Conservation (phyloP, 1,140 invertebrate species). For the Nephila pilipes region DNA sequence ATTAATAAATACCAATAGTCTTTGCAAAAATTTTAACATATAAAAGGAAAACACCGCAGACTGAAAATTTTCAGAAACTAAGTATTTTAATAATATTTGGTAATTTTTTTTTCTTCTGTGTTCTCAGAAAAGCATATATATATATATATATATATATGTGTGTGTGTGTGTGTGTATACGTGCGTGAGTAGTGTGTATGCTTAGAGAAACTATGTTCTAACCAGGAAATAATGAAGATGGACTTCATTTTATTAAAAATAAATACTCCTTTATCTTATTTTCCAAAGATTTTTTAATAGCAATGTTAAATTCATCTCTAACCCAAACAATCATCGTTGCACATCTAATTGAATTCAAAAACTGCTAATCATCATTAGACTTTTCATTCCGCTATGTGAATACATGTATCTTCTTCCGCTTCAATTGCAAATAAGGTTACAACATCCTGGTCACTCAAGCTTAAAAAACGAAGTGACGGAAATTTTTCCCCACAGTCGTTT, state of each 20-base stretch:
- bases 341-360: background rate
- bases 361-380: slow-evolving; percentile 22
- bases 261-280: background rate
- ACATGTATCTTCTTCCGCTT: slow-evolving; percentile 16
- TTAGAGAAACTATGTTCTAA: no score
- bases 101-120: no score
- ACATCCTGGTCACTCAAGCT: background rate
- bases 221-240: background rate
- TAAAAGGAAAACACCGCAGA: no score
- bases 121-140: no score
- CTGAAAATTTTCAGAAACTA: no score
- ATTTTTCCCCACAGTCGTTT: slow-evolving; percentile 2
- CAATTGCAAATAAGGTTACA: slow-evolving; percentile 37
- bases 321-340: background rate
- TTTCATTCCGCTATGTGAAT: slow-evolving; percentile 5
- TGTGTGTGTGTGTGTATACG: no score
- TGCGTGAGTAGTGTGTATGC: no score
- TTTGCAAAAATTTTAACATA: no score
- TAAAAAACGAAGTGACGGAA: slow-evolving; percentile 44
- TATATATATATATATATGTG: no score
- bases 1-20: no score
- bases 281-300: background rate
- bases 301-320: background rate
- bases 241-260: background rate
- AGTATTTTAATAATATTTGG: no score